These are phyloP conservation scores for Gobio occitaniae DNA, from an alignment of 2,797 vertebrate species.

Conservation along the genomic window DNA sequence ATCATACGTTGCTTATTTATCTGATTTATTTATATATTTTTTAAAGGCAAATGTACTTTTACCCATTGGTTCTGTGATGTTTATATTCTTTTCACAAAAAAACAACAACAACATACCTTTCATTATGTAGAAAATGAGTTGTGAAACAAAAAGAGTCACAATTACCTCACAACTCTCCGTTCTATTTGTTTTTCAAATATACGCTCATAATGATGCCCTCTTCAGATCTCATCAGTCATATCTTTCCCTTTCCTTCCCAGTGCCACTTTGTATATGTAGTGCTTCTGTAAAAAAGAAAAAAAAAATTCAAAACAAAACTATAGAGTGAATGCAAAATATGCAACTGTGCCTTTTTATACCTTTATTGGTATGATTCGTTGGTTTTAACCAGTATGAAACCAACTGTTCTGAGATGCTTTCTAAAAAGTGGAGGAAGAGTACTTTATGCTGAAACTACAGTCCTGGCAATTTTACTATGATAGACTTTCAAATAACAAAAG, in stretches of 20 bases:
- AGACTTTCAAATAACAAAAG: slow-evolving; percentile 70
- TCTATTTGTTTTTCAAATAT: slow-evolving; percentile 77
- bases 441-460: slow-evolving; percentile 74
- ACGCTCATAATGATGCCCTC: slow-evolving; percentile 52
- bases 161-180: slow-evolving; percentile 71
- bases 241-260: slow-evolving; percentile 83
- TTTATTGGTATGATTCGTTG: slow-evolving; percentile 88
- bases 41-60: slow-evolving; percentile 44
- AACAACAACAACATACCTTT: slow-evolving; percentile 34
- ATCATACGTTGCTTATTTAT: slow-evolving; percentile 33
- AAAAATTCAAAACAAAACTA: slow-evolving; percentile 69
- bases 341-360: slow-evolving; percentile 99
- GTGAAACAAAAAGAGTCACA: slow-evolving; percentile 71
- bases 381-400: slow-evolving; percentile 85
- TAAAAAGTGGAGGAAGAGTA: slow-evolving; percentile 79
- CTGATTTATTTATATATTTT: slow-evolving; percentile 24
- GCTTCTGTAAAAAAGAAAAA: slow-evolving; percentile 83
- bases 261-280: slow-evolving; percentile 95
- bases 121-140: slow-evolving; percentile 56
- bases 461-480: slow-evolving; percentile 84
- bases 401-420: slow-evolving; percentile 84
- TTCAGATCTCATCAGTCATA: slow-evolving; percentile 57
- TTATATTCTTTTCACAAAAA: slow-evolving; percentile 41
- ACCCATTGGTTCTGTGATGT: slow-evolving; percentile 26
- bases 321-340: slow-evolving; percentile 99